Evolutionary conservation across 2,113 vertebrate genomes (phyloP).

Genomic region (Bambusicola thoracicus): DNA sequence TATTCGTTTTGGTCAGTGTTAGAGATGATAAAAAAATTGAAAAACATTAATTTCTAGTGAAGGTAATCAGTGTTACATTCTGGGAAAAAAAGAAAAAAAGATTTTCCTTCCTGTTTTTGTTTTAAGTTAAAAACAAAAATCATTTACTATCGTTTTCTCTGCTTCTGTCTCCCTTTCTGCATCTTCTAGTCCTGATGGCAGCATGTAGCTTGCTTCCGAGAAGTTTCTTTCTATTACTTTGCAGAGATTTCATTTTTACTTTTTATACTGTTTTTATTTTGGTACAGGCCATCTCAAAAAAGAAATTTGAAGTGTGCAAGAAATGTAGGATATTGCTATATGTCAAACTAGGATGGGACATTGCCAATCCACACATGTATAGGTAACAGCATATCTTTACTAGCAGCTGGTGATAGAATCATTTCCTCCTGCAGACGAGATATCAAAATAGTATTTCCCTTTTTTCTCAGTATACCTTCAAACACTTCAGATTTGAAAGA

Average conservation of each 20-base stretch:
- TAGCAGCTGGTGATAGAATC: neutral
- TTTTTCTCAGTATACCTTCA: neutral
- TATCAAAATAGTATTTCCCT: neutral
- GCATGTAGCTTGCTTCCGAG: neutral
- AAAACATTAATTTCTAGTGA: slow-evolving; percentile 13
- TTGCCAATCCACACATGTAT: neutral
- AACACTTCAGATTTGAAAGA: neutral
- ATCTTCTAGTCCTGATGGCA: slow-evolving; percentile 31
- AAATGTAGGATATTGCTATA: neutral
- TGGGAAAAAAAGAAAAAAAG: neutral
- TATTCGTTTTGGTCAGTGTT: slow-evolving; percentile 48
- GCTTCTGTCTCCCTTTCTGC: slow-evolving; percentile 7
- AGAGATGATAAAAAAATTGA: slow-evolving; percentile 20
- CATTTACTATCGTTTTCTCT: slow-evolving; percentile 17
- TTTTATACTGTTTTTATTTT: neutral
- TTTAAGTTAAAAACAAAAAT: neutral
- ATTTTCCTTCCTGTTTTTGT: neutral
- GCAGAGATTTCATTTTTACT: neutral
- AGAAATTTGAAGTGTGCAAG: neutral
- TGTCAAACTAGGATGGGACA: neutral
- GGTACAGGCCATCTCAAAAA: neutral
- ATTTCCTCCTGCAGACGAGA: neutral
- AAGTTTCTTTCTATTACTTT: neutral
- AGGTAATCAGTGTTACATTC: neutral
- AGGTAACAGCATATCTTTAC: neutral